Evolutionary conservation across 2,113 vertebrate species (phyloP), one percentile per base, ranked within the genome.

Genomic region (Noturus placidus): DNA sequence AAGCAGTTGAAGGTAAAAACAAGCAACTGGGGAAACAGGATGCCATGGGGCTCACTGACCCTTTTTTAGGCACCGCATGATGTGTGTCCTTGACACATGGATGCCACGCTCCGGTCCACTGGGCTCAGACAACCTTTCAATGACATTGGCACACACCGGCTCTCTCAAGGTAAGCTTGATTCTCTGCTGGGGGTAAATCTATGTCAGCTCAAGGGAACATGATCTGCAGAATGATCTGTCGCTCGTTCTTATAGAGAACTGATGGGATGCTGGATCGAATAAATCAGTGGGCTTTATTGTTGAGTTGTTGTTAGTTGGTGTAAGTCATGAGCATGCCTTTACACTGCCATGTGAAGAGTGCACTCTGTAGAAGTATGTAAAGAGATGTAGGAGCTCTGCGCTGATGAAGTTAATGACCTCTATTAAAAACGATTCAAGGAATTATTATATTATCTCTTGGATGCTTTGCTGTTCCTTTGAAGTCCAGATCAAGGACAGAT

Each of bases 81-180:
- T 85, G 84, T 38, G 33, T 69, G 76, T n/a, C 67, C 67, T 81
- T 50, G 42, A 67, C 72, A 54, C 82, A 85, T 82, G 87, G 85
- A 74, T 22, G 30, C 54, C 9, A n/a, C 10, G 5, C 54, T 72
- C 52, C 5, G 61, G 79, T 80, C 63, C 83, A 63, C 67, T 85
- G 84, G 80, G 80, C 69, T 82, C 54, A 46, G 67, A 86, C 90
- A 92, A 92, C 91, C 90, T 92, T 87, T 90, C 86, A 88, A 88
- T 92, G 91, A 90, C 91, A 90, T 91, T 90, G 91, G 69, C 88
- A 83, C 84, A 46, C 69, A 79, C 86, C 38, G 83, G 59, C 27
- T 89, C 63, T 87, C 27, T 91, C 59, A 65, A 91, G 90, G 87
- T 91, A 86, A 30, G 89, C 38, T 13, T 72, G 38, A 15, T 27